These are phyloP conservation scores for Tachysurus fulvidraco DNA, from an alignment of 2,113 vertebrate genomes.

Conservation along the genomic window DNA sequence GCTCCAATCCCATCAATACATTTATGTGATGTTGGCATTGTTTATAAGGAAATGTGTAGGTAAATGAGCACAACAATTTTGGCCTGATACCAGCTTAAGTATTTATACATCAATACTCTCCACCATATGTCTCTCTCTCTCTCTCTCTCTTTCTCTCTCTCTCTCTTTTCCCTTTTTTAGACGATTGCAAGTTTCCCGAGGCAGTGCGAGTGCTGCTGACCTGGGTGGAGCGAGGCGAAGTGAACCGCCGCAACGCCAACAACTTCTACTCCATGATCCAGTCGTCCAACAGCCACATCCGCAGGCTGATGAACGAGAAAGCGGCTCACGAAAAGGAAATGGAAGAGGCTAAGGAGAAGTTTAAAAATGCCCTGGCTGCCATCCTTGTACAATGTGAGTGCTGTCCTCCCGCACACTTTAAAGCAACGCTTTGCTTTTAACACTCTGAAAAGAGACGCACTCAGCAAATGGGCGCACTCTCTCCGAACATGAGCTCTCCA, in stretches of 20 bases:
- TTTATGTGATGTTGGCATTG: not conserved
- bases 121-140: conserved; percentile 4
- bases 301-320: conserved; percentile 86
- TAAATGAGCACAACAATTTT: not conserved
- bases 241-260: conserved; percentile 93
- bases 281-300: conserved; percentile 91
- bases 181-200: conserved; percentile 88
- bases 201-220: conserved; percentile 89
- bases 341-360: conserved; percentile 96
- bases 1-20: not conserved
- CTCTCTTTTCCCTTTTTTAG: conserved; percentile 62
- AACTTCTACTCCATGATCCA: conserved; percentile 99
- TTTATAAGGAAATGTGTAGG: not conserved
- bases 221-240: conserved; percentile 93
- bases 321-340: conserved; percentile 90
- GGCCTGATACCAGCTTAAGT: not conserved
- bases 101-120: not conserved
- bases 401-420: conserved; percentile 8
- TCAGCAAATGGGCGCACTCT: conserved; percentile 38
- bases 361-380: conserved; percentile 89
- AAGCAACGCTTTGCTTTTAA: conserved; percentile 8
- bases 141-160: conserved; percentile 21
- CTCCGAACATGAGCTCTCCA: conserved; percentile 28
- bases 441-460: conserved; percentile 22
- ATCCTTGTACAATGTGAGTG: conserved; percentile 90